phyloP scores from a whole-genome alignment of 2,888 invertebrate genomes.

The Smittia sp. region DNA sequence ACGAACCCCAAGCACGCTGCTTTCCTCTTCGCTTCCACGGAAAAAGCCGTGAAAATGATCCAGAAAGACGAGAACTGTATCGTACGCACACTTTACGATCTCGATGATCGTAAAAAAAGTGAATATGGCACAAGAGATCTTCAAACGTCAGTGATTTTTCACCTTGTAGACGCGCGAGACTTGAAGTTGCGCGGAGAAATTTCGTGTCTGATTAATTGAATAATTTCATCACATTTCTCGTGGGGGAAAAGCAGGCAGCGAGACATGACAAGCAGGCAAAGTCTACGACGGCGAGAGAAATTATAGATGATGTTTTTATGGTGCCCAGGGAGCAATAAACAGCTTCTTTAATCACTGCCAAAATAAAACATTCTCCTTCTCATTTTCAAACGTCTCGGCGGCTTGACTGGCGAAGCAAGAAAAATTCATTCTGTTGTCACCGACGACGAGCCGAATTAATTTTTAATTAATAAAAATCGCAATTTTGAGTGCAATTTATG shows the following conservation, averaged over 20 bases:
- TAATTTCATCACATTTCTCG: neutral
- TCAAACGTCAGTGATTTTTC: conserved; percentile 8
- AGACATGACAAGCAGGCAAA: too few species aligned
- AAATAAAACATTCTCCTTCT: neutral
- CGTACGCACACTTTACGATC: conserved; percentile 1
- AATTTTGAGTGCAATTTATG: neutral
- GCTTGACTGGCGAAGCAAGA: neutral
- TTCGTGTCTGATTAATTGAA: neutral
- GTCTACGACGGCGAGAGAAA: neutral
- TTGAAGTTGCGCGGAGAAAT: neutral
- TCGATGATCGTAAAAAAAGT: conserved; percentile 15
- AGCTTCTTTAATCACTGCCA: neutral
- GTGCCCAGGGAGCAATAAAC: neutral
- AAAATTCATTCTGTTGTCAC: too few species aligned
- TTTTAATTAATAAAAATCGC: neutral
- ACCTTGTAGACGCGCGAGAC: neutral
- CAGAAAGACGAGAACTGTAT: conserved; percentile 8
- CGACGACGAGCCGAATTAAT: too few species aligned
- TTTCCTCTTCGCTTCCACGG: neutral
- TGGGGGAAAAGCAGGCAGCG: too few species aligned
- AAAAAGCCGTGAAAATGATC: conserved; percentile 23
- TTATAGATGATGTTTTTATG: neutral
- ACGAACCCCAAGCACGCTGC: neutral
- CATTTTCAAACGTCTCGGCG: neutral
- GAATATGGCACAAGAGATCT: conserved; percentile 9